These are phyloP conservation scores for Xanthorhoe spadicearia DNA, from an alignment of 2,888 invertebrate genomes.

Conservation along the genomic window DNA sequence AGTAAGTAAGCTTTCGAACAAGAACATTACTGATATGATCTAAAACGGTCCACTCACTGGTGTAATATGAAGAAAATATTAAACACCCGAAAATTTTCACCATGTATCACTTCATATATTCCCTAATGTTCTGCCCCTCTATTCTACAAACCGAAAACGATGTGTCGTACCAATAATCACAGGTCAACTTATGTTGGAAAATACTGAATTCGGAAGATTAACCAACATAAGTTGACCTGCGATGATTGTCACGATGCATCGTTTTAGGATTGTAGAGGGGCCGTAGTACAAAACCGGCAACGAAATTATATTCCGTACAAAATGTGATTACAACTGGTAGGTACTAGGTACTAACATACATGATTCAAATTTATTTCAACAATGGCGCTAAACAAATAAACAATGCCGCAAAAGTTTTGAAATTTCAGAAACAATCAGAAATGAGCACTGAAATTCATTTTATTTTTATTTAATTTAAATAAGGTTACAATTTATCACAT, in stretches of 20 bases:
- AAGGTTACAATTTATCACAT: background rate
- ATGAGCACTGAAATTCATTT: background rate
- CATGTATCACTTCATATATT: background rate
- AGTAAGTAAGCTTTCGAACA: too few relatives aligned
- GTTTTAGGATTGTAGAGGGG: too few relatives aligned
- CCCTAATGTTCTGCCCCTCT: background rate
- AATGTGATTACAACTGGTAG: background rate
- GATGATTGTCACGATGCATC: too few relatives aligned
- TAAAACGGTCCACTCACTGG: too few relatives aligned
- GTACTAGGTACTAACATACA: background rate
- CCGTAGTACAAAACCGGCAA: background rate
- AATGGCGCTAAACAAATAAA: background rate
- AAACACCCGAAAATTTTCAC: too few relatives aligned
- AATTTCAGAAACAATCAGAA: background rate
- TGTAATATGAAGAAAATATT: background rate
- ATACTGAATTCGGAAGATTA: too few relatives aligned
- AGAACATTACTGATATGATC: background rate
- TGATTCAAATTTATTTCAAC: background rate
- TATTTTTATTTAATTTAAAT: too few relatives aligned
- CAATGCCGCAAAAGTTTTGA: background rate
- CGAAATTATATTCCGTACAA: constrained; percentile 1
- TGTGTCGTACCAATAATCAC: too few relatives aligned
- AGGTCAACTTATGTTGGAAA: too few relatives aligned
- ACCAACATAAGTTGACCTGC: too few relatives aligned
- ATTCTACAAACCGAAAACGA: too few relatives aligned